These are phyloP conservation scores for Acleris holmiana DNA, from an alignment of 2,888 invertebrate species.

Conservation along the genomic window DNA sequence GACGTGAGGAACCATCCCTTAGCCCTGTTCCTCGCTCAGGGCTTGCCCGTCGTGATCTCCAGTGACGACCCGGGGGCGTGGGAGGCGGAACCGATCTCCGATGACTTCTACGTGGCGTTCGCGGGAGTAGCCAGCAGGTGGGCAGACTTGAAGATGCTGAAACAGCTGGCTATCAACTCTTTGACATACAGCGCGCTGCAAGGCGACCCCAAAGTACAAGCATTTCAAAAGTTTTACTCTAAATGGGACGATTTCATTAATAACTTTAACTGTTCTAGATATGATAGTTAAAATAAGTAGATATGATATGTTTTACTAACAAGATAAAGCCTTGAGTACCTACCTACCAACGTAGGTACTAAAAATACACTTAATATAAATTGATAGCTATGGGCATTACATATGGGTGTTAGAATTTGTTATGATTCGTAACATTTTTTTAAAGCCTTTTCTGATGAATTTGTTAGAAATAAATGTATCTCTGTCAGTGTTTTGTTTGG, in stretches of 20 bases:
- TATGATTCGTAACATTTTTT: background rate
- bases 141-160: slow-evolving; percentile 88
- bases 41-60: slow-evolving; percentile 89
- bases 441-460: background rate
- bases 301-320: no score
- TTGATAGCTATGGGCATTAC: no score
- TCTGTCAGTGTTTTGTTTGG: background rate
- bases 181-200: slow-evolving; percentile 87
- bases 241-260: slow-evolving; percentile 85
- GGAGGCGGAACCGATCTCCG: slow-evolving; percentile 88
- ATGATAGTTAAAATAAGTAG: slow-evolving; percentile 40
- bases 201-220: no score
- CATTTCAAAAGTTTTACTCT: slow-evolving; percentile 76
- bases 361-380: no score
- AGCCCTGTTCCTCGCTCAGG: slow-evolving; percentile 85
- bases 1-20: slow-evolving; percentile 92
- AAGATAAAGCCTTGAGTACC: no score
- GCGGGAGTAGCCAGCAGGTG: slow-evolving; percentile 88
- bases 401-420: no score
- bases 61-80: slow-evolving; percentile 92
- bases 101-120: slow-evolving; percentile 92
- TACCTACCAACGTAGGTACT: no score
- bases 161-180: slow-evolving; percentile 90
- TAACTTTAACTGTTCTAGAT: slow-evolving; percentile 61
- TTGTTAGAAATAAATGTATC: background rate